Percentiles rank a stretch among this genome's conserved stretches.
These are phyloP conservation scores for Isaurus tuberculatus DNA, from an alignment of 92 coral and sea anemone species.

Conservation along the genomic window DNA sequence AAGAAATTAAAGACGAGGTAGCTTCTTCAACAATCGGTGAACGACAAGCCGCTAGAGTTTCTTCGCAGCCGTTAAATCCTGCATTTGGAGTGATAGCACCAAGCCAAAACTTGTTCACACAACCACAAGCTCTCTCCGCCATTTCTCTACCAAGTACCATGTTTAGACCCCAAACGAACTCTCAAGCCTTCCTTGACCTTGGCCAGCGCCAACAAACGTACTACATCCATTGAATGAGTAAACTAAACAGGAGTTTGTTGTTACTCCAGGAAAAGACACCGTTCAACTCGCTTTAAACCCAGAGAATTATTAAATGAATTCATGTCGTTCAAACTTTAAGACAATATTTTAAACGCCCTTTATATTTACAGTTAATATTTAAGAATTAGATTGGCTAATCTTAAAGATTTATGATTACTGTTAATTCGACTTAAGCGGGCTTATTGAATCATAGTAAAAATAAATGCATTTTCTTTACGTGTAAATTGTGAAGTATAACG, in stretches of 20 bases:
- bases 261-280: neutral
- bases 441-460: neutral
- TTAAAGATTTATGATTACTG: neutral
- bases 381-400: neutral
- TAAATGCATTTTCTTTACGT: no score
- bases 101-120: slow-evolving; percentile 13
- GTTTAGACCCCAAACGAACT: slow-evolving; percentile 35
- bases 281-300: neutral
- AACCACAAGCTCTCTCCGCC: slow-evolving; percentile 31
- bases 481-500: no score
- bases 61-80: neutral
- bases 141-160: slow-evolving; percentile 39
- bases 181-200: slow-evolving; percentile 21
- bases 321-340: no score
- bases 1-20: slow-evolving; percentile 57
- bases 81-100: slow-evolving; percentile 22
- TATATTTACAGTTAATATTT: neutral
- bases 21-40: slow-evolving; percentile 44
- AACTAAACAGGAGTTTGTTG: neutral
- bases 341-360: neutral
- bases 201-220: slow-evolving; percentile 34
- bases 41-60: slow-evolving; percentile 21
- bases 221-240: slow-evolving; percentile 24
- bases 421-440: neutral
- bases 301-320: neutral